Conservation (phyloP, 53 echinoderm and acorn worm genomes). For the Actinopyga echinites region DNA sequence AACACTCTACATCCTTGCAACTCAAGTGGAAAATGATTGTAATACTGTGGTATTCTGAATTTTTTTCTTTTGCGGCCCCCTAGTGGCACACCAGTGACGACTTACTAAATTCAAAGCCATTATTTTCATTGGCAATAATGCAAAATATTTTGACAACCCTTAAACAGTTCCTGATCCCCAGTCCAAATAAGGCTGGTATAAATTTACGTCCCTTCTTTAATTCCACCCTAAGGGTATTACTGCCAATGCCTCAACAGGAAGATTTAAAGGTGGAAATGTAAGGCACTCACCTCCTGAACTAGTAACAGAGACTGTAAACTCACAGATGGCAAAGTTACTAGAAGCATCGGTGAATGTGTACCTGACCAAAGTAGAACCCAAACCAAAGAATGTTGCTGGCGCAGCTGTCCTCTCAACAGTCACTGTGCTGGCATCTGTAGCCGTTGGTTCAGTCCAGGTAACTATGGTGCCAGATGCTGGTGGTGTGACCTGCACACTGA, state of each 20-base stretch:
- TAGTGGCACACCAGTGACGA: no score
- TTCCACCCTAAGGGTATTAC: not conserved
- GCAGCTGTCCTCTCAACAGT: conserved; percentile 15
- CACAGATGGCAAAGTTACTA: conserved; percentile 57
- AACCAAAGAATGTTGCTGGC: conserved; percentile 51
- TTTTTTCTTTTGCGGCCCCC: no score
- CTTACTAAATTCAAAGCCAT: no score
- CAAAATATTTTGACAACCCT: no score
- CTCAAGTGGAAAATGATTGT: no score
- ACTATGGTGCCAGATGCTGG: conserved; percentile 32
- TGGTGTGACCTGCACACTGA: conserved; percentile 14
- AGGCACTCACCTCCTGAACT: conserved; percentile 26
- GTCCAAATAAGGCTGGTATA: no score
- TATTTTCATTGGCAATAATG: no score
- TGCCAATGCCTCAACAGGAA: not conserved
- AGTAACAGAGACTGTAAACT: conserved; percentile 59
- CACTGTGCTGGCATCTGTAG: conserved; percentile 50
- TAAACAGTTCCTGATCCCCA: no score
- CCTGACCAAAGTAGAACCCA: conserved; percentile 61
- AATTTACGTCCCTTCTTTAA: not conserved
- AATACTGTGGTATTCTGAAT: no score
- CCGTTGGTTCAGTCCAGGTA: conserved; percentile 73
- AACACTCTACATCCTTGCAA: no score
- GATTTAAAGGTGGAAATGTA: not conserved
- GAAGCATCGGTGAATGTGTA: conserved; percentile 75